Base-by-base conservation (phyloP, 1,140 invertebrate species). In the Aphaenogaster ashmeadi region DNA sequence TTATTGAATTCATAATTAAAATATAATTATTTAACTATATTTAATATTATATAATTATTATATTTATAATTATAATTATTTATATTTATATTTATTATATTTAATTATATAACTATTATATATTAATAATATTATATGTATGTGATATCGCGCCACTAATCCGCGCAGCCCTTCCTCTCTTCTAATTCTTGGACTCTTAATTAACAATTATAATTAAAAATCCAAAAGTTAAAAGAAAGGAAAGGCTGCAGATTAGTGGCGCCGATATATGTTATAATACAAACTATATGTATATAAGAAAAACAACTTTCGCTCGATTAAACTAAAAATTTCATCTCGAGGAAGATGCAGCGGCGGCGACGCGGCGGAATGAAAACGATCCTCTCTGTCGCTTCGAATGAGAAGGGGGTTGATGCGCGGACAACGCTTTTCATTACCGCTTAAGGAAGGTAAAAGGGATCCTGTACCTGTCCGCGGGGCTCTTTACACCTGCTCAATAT, bases 401-500 rank as follows among this genome's bases (percentile, higher is more conserved):
- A 60, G 15, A 33, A 52, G 47, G 15, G 27, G 2, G 38, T 7
- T 50, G 52, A 9, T 3, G 36, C 27, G 11, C 21, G 52, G 11
- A 36, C 50, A 44, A 27, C 13, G 80, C 69, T 84, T 84, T 75
- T 84, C 52, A 84, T 84, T 84, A 84, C 21, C 33, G 80, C 56
- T 9, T 84, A 50, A 21, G 9, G 33, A 75, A 41, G 36, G 58
- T n/a, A 41, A 64, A 41, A 80, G 36, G 52, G 11, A 7, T 27
- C 9, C 54, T 7, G 38, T 47, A 15, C 38, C 50, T 60, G 56
- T 84, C 54, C n/a, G 7, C 54, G 27, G 15, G 33, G 44, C 41
- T 72, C 38, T 83, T 83, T 83, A 74, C 80, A 74, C 58, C 54
- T 74, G 47, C 56, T 84, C 75, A 84, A 84, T 84, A 84, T 84